phyloP scores from a whole-genome alignment of 2,113 vertebrate species.

The Rattus rattus region DNA sequence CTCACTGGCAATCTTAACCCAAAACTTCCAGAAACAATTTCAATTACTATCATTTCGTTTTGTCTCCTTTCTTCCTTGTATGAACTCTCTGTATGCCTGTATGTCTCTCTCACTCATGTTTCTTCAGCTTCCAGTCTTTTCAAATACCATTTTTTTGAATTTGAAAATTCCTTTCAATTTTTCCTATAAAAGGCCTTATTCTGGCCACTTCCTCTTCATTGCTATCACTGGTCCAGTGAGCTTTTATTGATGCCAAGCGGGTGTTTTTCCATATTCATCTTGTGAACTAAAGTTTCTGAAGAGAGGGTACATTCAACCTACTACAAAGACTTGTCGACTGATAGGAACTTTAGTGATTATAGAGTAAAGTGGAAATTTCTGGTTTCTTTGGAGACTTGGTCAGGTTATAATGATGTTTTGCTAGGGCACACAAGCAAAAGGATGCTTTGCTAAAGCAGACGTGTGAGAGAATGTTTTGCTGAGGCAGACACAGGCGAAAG shows the following conservation, averaged over 20 bases:
- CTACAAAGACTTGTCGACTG: background rate
- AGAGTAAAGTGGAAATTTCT: no score
- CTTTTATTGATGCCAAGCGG: background rate
- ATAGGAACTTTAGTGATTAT: background rate
- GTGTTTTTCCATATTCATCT: background rate
- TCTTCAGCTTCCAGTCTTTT: background rate
- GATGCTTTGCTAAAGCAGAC: no score
- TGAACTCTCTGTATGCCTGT: background rate
- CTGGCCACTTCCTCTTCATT: background rate
- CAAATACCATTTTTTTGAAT: background rate
- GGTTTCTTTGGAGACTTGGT: no score
- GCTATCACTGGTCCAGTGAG: background rate
- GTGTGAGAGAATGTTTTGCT: no score
- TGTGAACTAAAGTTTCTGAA: background rate
- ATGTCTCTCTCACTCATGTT: background rate
- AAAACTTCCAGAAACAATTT: background rate
- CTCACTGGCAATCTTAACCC: background rate
- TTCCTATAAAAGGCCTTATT: background rate
- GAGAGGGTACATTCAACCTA: background rate
- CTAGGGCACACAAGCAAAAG: no score
- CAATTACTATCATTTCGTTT: background rate
- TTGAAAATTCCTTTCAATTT: background rate
- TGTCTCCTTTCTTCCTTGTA: background rate
- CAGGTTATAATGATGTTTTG: no score
- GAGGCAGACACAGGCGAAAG: no score